Evolutionary conservation across 2,113 vertebrate genomes (phyloP).

Genomic region (Gallinago undulata): DNA sequence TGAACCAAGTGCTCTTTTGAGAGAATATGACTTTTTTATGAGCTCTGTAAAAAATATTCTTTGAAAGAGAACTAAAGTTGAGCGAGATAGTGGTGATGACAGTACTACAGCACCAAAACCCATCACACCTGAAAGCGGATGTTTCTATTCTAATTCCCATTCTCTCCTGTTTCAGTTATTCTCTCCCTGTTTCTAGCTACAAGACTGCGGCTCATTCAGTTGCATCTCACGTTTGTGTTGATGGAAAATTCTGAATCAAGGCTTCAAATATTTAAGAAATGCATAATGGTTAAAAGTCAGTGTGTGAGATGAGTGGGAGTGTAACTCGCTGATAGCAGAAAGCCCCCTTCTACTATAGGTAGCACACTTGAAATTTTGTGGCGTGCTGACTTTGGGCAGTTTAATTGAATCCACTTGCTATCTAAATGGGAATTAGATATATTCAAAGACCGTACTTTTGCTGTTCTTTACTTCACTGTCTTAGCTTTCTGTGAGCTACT

Average conservation of each 20-base stretch:
- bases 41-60: background rate
- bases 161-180: background rate
- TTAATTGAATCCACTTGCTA: background rate
- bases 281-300: background rate
- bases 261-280: background rate
- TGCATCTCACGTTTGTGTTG: background rate
- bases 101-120: background rate
- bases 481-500: background rate
- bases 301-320: background rate
- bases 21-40: background rate
- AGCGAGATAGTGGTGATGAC: background rate
- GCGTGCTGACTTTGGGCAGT: background rate
- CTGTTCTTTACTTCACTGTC: background rate
- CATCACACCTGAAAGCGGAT: background rate
- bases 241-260: background rate
- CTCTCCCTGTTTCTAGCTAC: background rate
- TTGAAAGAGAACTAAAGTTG: background rate
- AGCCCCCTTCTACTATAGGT: background rate
- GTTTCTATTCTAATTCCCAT: background rate
- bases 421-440: background rate
- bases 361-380: background rate
- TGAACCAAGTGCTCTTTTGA: background rate
- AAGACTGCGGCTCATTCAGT: background rate
- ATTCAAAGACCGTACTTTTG: background rate
- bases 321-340: background rate